Base-by-base conservation (phyloP, 2,113 vertebrate species). In the Holacanthus passer region DNA sequence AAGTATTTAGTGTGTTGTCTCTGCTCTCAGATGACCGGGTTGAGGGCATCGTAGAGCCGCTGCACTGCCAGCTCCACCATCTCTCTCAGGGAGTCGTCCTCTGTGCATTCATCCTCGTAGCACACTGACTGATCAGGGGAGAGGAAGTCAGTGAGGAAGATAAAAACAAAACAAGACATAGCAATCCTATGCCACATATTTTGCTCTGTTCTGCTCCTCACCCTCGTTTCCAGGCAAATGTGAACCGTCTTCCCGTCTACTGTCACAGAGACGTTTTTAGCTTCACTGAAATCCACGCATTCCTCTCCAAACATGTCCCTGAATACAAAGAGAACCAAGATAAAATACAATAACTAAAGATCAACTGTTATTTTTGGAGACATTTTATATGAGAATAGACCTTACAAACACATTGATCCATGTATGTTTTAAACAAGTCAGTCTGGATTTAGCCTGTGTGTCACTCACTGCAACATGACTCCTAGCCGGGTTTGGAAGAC, bases 241-340 rank as follows among this genome's bases (percentile, higher is more conserved):
- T 96, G 96, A 81, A 97, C 97, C 2, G 96, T 83, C 72, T 86
- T 92, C 62, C 79, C 96, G 0, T 99, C 97, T 16, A 99, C 96
- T 0, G 96, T 97, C 91, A 99, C 83, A 1, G 95, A 95, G 45
- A 98, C 87, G 56, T 91, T 81, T 59, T 94, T 95, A 77, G 91
- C 93, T 1, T 97, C 95, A 20, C 96, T 96, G 16, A 96, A 94
- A 74, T 95, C 96, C 73, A 99, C 96, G 80, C 95, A 97, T 19
- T 99, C 97, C 59, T 97, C 97, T 87, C 98, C 98, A 93, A 99
- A 99, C 96, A 99, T 98, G 90, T 98, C 98, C 92, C 98, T 96
- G 64, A 72, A 78, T 22, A 84, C 66, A 58, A 14, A 70, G 5
- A 53, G 20, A 20, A 7, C 27, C 3, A 32, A 62, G 1, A 45